Evolutionary conservation across 2,888 invertebrate genomes (phyloP).

Genomic region (Thereva unica): DNA sequence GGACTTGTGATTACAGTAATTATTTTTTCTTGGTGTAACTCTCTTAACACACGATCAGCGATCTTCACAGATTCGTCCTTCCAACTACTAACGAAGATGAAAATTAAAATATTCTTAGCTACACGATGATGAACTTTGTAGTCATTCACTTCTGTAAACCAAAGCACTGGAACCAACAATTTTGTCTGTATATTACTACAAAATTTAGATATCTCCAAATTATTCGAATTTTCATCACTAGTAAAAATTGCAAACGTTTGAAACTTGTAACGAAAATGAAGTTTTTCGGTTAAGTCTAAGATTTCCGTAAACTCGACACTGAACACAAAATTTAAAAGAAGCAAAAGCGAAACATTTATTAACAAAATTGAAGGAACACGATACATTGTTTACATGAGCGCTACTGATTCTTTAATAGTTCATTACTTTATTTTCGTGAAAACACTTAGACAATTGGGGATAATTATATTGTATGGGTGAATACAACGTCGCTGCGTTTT

Average conservation of each 20-base stretch:
- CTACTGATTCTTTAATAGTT: too few species aligned
- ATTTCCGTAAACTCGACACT: too few species aligned
- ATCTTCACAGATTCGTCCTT: background rate
- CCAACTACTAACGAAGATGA: background rate
- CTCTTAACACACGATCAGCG: background rate
- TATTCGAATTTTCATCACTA: background rate
- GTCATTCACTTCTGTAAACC: background rate
- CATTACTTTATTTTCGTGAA: too few species aligned
- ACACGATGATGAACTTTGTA: background rate
- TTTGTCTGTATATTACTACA: background rate
- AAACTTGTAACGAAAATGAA: background rate
- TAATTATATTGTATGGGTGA: too few species aligned
- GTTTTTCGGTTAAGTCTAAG: background rate
- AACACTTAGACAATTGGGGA: too few species aligned
- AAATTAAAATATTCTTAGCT: background rate
- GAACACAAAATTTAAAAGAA: too few species aligned
- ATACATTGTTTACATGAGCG: too few species aligned
- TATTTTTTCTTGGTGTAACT: constrained; percentile 7
- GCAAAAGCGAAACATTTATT: too few species aligned
- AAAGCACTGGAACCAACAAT: background rate
- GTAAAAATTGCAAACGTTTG: background rate
- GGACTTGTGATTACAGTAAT: background rate
- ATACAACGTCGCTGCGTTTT: too few species aligned
- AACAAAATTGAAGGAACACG: too few species aligned
- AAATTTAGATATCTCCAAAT: background rate